These are phyloP conservation scores for Dryobotodes eremita DNA, from an alignment of 2,888 invertebrate genomes.

Conservation along the genomic window DNA sequence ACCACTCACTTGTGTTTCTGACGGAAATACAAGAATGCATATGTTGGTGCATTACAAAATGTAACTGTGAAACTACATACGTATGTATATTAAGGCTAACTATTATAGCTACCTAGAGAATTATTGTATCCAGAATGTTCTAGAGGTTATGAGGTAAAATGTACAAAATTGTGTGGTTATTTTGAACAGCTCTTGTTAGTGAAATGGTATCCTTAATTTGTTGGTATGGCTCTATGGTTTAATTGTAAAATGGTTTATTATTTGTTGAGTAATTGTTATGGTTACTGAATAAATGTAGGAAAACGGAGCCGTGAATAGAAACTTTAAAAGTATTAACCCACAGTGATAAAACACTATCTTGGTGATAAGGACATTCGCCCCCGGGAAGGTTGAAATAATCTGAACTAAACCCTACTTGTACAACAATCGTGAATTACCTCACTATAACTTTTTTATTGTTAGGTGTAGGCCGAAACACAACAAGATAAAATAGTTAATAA, in stretches of 20 bases:
- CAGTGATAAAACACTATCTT: not conserved
- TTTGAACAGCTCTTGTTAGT: conserved; percentile 9
- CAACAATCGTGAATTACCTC: no score
- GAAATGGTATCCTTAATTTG: conserved; percentile 5
- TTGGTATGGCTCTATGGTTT: conserved; percentile 12
- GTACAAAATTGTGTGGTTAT: conserved; percentile 12
- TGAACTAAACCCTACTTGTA: no score
- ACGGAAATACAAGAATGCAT: conserved; percentile 43
- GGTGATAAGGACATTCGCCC: not conserved
- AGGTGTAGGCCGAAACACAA: no score
- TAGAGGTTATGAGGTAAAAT: conserved; percentile 30
- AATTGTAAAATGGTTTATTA: not conserved
- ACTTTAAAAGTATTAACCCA: not conserved
- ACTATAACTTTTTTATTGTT: no score
- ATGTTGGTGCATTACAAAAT: conserved; percentile 51
- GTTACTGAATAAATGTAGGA: not conserved
- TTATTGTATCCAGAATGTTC: conserved; percentile 26
- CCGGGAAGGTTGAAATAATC: not conserved
- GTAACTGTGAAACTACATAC: conserved; percentile 21
- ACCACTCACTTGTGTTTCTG: conserved; percentile 45
- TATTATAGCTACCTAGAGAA: conserved; percentile 26
- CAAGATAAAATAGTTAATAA: no score
- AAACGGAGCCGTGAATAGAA: not conserved
- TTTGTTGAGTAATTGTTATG: not conserved
- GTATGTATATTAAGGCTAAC: conserved; percentile 30